Conservation (phyloP, 2,113 vertebrate genomes). For the Eptatretus burgeri region DNA sequence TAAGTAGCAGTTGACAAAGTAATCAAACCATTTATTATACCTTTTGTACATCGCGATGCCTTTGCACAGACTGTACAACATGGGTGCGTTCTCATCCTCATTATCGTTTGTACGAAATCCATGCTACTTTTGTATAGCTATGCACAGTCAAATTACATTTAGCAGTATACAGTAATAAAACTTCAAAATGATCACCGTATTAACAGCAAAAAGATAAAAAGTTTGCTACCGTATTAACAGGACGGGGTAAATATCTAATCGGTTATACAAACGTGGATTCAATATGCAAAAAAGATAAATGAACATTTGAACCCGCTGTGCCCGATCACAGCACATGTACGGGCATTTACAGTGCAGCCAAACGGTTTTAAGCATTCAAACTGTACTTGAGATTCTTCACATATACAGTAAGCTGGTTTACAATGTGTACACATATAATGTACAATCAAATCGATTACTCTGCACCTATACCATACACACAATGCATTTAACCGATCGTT, state of each 20-base stretch:
- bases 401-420: constrained; percentile 6
- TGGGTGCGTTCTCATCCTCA: too few species aligned
- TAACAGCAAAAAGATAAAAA: constrained; percentile 3
- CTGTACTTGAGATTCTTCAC: constrained; percentile 3
- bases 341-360: not conserved
- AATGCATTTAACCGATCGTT: not conserved
- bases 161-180: not conserved
- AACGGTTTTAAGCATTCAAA: constrained; percentile 2
- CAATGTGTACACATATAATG: constrained; percentile 6
- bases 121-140: too few species aligned
- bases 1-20: too few species aligned
- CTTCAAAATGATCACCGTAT: constrained; percentile 1
- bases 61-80: too few species aligned
- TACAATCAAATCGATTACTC: constrained; percentile 4
- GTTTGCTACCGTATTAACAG: not conserved
- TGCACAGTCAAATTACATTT: too few species aligned
- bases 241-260: not conserved
- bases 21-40: too few species aligned
- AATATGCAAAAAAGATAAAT: constrained; percentile 3
- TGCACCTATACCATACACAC: constrained; percentile 5
- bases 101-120: too few species aligned
- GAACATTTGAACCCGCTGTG: not conserved
- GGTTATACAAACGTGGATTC: constrained; percentile 4
- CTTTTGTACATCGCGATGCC: too few species aligned
- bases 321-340: constrained; percentile 4